A percentile compares a stretch with the other conserved stretches of the same genome.
Evolutionary conservation across 1,140 invertebrate species (phyloP).

Genomic region (Pseudomyrmex flavicornis): DNA sequence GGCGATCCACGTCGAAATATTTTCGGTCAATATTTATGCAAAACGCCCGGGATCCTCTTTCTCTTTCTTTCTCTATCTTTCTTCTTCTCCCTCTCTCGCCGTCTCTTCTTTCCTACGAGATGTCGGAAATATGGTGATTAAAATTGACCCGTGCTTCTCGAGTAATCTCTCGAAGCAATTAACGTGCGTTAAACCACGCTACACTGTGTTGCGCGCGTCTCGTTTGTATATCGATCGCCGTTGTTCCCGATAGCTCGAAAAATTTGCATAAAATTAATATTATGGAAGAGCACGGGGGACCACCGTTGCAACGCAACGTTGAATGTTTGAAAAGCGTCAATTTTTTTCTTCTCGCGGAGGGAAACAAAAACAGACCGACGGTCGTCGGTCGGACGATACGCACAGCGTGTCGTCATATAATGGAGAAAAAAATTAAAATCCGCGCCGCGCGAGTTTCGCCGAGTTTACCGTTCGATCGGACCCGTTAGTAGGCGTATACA

Average conservation of each 20-base stretch:
- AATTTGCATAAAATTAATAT: constrained; percentile 55
- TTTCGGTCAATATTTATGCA: constrained; percentile 82
- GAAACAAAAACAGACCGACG: constrained; percentile 3
- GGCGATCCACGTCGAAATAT: constrained; percentile 77
- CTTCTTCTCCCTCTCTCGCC: background rate
- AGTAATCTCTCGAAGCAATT: constrained; percentile 55
- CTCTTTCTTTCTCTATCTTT: no score
- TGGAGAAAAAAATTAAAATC: background rate
- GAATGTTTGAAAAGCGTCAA: constrained; percentile 12
- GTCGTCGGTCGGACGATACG: no score
- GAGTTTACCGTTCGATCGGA: constrained; percentile 13
- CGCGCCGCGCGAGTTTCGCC: background rate
- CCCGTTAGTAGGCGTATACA: constrained; percentile 37
- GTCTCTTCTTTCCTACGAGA: constrained; percentile 43
- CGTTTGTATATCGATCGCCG: constrained; percentile 38
- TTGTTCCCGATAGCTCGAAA: constrained; percentile 26
- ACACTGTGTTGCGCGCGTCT: constrained; percentile 24
- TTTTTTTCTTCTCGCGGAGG: constrained; percentile 15
- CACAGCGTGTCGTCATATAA: background rate
- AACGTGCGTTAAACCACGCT: constrained; percentile 35
- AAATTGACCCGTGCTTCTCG: constrained; percentile 36
- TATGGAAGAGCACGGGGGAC: background rate
- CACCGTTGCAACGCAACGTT: background rate
- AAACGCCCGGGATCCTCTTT: constrained; percentile 59
- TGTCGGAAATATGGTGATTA: constrained; percentile 56